These are phyloP conservation scores for Cichlasoma orientale DNA, from an alignment of 2,797 vertebrate species.

Conservation along the genomic window DNA sequence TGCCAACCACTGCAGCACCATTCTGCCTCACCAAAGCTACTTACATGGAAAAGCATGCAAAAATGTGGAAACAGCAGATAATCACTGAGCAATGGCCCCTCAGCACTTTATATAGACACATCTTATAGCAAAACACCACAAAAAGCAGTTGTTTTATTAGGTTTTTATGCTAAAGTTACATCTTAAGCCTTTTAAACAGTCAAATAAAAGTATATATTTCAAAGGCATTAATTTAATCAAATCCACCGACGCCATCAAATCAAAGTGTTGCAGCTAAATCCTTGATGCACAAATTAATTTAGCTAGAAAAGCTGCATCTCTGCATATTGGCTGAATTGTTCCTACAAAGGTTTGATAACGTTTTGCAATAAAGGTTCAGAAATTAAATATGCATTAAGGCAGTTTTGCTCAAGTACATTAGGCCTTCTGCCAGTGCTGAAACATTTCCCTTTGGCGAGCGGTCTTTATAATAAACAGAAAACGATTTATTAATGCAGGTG, in stretches of 20 bases:
- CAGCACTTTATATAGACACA: background rate
- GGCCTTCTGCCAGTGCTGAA: too few relatives aligned
- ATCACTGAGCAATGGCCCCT: background rate
- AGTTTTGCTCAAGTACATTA: too few relatives aligned
- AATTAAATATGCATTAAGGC: too few relatives aligned
- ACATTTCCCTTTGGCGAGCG: background rate
- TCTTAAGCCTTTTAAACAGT: background rate
- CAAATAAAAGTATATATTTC: background rate
- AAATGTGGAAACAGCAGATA: background rate
- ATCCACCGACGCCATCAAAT: background rate
- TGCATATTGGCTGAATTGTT: too few relatives aligned
- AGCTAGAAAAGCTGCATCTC: too few relatives aligned
- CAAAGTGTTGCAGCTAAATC: background rate
- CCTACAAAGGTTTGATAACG: too few relatives aligned
- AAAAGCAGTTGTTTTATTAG: fast-evolving
- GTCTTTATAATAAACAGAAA: background rate
- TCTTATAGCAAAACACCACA: background rate
- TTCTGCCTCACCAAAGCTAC: background rate
- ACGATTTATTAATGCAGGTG: background rate
- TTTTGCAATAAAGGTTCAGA: too few relatives aligned
- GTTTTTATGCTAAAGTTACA: background rate
- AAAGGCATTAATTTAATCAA: background rate
- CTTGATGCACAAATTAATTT: too few relatives aligned
- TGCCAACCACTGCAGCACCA: fast-evolving
- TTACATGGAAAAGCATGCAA: too few relatives aligned